These are phyloP conservation scores for Scomber scombrus DNA, from an alignment of 2,113 vertebrate genomes.

Conservation along the genomic window DNA sequence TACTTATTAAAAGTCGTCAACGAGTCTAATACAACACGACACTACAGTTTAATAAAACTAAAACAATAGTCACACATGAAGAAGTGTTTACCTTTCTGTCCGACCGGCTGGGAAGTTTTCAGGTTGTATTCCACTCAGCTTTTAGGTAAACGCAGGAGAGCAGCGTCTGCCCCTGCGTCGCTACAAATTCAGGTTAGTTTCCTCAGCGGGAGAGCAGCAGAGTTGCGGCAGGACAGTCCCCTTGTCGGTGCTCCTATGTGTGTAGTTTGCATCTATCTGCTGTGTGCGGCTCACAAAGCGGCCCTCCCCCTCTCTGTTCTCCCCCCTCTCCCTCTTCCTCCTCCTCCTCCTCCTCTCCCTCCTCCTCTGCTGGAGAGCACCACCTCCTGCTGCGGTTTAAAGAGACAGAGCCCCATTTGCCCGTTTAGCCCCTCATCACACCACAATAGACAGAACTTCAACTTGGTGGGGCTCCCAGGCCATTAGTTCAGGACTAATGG, in stretches of 20 bases:
- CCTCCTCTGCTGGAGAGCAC: conserved; percentile 36
- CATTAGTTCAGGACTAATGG: background rate
- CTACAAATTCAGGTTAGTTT: background rate
- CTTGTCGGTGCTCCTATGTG: conserved; percentile 32
- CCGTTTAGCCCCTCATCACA: background rate
- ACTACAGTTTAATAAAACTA: background rate
- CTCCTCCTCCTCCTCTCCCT: conserved; percentile 8
- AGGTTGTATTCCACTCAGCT: conserved; percentile 49
- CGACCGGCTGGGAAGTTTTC: conserved; percentile 17
- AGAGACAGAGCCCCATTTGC: conserved; percentile 21
- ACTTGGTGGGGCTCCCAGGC: conserved; percentile 9
- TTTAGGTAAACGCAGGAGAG: background rate
- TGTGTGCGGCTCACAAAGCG: conserved; percentile 67
- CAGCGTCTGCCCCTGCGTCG: background rate
- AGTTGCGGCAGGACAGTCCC: conserved; percentile 4
- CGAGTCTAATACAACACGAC: background rate
- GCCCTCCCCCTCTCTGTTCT: background rate
- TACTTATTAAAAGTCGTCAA: background rate
- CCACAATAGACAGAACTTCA: conserved; percentile 40
- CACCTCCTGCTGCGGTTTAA: conserved; percentile 55
- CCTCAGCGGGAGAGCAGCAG: conserved; percentile 3
- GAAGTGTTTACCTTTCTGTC: conserved; percentile 62
- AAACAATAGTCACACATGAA: conserved; percentile 9
- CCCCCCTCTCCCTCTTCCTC: background rate
- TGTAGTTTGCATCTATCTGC: conserved; percentile 49